Conservation (phyloP, 2,888 invertebrate species). For the Ophion ventricosus region DNA sequence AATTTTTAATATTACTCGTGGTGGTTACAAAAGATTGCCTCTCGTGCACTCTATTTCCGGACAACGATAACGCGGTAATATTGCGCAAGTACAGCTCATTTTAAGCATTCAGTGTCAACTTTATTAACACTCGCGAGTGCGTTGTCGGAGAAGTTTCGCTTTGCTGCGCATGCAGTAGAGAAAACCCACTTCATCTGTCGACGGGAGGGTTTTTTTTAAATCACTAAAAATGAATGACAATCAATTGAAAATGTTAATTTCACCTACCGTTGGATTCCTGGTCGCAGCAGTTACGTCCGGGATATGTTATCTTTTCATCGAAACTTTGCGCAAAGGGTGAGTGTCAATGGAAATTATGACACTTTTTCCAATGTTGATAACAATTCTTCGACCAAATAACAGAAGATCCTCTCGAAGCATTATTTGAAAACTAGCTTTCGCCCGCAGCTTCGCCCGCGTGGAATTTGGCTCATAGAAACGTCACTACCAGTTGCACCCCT, state of each 20-base stretch:
- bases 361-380: not conserved
- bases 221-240: slow-evolving; percentile 43
- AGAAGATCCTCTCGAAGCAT: no score
- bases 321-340: slow-evolving; percentile 86
- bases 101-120: not conserved
- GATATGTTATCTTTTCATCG: slow-evolving; percentile 87
- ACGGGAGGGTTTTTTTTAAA: not conserved
- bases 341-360: slow-evolving; percentile 70
- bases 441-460: no score
- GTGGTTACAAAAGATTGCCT: not conserved
- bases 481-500: no score
- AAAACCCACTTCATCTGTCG: not conserved
- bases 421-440: no score
- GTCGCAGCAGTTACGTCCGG: slow-evolving; percentile 89
- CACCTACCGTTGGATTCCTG: slow-evolving; percentile 87
- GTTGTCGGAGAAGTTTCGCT: not conserved
- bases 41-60: not conserved
- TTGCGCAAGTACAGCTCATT: not conserved
- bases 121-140: not conserved
- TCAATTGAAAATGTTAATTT: slow-evolving; percentile 81
- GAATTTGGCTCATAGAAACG: no score
- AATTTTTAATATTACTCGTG: no score
- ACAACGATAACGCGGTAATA: not conserved
- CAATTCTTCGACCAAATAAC: not conserved
- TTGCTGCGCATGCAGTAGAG: not conserved